Evolutionary conservation across 2,113 vertebrate species (phyloP).

Genomic region (Varanus komodoensis): DNA sequence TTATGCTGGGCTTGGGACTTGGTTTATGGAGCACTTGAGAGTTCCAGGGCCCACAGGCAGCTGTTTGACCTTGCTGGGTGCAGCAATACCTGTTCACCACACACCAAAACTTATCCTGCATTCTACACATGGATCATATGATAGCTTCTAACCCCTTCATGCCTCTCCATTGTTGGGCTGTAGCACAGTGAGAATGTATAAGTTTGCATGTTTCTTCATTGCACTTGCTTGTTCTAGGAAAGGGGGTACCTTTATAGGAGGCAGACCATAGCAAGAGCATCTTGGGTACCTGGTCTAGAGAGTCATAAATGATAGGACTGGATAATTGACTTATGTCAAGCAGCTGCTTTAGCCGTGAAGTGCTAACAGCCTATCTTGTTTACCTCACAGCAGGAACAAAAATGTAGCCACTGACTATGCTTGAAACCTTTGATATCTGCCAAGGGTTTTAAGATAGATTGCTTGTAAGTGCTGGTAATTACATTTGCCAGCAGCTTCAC

Average conservation of each 20-base stretch:
- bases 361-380: not conserved
- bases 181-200: too few relatives aligned
- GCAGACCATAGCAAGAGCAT: not conserved
- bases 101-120: not conserved
- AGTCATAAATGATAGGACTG: not conserved
- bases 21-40: not conserved
- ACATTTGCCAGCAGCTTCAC: constrained; percentile 14
- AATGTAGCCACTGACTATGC: not conserved
- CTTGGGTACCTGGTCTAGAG: too few relatives aligned
- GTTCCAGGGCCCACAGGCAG: not conserved
- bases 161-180: not conserved
- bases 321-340: not conserved
- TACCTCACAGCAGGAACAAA: not conserved
- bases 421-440: constrained; percentile 16
- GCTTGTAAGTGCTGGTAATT: constrained; percentile 20
- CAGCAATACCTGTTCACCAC: not conserved
- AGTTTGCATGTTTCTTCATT: too few relatives aligned
- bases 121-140: not conserved
- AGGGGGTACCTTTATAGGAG: not conserved
- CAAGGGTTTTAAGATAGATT: constrained; percentile 28
- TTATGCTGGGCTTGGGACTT: not conserved
- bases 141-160: too few relatives aligned
- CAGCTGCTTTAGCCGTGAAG: not conserved
- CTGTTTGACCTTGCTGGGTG: not conserved
- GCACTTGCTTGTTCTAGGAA: not conserved